Base-by-base conservation (phyloP, 2,797 vertebrate genomes). In the Enteromius viviparus region DNA sequence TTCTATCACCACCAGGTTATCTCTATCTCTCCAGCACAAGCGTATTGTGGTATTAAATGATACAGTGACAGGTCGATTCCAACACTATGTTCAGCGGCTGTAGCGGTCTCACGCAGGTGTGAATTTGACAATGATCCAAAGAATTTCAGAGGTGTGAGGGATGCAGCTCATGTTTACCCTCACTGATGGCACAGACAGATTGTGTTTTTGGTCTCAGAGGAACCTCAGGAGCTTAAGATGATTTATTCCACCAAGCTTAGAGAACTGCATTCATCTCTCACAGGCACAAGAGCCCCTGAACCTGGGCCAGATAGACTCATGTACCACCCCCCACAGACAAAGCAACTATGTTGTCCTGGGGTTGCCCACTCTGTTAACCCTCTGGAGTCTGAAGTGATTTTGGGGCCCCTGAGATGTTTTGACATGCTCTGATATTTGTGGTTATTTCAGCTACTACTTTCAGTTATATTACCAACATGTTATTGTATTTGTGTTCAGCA, bases 81-180 rank as follows among this genome's bases (percentile, higher is more conserved):
- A 62, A 40, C 42, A 23, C 45, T 81, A 49, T 64, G 58, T 64
- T 75, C 60, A 51, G 76, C 2, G 29, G 9, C 26, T 2, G 21
- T n/a, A 62, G 55, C 3, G 10, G n/a, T 75, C 69, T 81, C 26
- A 26, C 21, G 0, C 69, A 47, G 23, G 32, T 72, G 68, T 47
- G 68, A 72, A 90, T 89, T 88, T 90, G 87, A 53, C 47, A 51
- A 12, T 49, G 21, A 69, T 71, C 53, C 53, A 74, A 40, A 78
- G 64, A 17, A 15, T 76, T 65, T 53, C 3, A 55, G 19, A 72
- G 60, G 47, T 74, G 32, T 45, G 72, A 80, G 70, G 37, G 40
- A 58, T 55, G 65, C 49, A 80, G 55, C 60, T 69, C n/a, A 37
- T 78, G 14, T 62, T 55, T 84, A 45, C 62, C 49, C 10, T 64